phyloP scores from a whole-genome alignment of 2,888 invertebrate genomes.

The Drosophila anomalata region DNA sequence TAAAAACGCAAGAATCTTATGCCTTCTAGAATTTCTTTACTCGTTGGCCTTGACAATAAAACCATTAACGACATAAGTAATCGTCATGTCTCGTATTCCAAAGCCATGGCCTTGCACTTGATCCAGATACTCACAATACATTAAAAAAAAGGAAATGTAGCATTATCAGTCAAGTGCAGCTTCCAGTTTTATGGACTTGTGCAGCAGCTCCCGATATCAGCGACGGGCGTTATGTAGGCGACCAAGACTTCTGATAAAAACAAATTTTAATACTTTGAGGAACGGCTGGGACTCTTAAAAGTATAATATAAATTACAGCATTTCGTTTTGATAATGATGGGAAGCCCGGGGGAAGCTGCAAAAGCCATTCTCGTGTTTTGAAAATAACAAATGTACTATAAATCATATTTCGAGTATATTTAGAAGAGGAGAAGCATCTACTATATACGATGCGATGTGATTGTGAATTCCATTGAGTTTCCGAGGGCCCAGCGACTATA shows the following conservation, averaged over 20 bases:
- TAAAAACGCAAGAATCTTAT: neutral
- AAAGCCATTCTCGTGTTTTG: constrained; percentile 35
- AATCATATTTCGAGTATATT: constrained; percentile 61
- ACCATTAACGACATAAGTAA: constrained; percentile 6
- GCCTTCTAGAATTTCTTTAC: neutral
- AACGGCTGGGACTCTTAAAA: neutral
- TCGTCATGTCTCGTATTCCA: constrained; percentile 6
- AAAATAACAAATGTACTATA: constrained; percentile 70
- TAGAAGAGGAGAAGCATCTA: constrained; percentile 32
- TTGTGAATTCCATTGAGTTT: constrained; percentile 52
- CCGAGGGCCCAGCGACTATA: constrained; percentile 63
- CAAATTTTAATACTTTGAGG: neutral
- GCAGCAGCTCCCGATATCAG: constrained; percentile 11
- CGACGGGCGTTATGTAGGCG: constrained; percentile 11
- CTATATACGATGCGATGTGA: constrained; percentile 56
- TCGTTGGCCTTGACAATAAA: neutral
- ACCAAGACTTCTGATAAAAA: constrained; percentile 17
- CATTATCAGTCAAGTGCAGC: constrained; percentile 42
- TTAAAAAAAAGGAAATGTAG: constrained; percentile 1
- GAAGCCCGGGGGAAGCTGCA: constrained; percentile 5
- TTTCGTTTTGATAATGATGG: constrained; percentile 51
- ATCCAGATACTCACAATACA: constrained; percentile 18
- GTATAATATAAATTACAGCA: neutral
- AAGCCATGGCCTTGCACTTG: constrained; percentile 40
- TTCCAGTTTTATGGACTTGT: constrained; percentile 17